phyloP scores from a whole-genome alignment of 2,797 vertebrate genomes.

The Sebastes itinus region DNA sequence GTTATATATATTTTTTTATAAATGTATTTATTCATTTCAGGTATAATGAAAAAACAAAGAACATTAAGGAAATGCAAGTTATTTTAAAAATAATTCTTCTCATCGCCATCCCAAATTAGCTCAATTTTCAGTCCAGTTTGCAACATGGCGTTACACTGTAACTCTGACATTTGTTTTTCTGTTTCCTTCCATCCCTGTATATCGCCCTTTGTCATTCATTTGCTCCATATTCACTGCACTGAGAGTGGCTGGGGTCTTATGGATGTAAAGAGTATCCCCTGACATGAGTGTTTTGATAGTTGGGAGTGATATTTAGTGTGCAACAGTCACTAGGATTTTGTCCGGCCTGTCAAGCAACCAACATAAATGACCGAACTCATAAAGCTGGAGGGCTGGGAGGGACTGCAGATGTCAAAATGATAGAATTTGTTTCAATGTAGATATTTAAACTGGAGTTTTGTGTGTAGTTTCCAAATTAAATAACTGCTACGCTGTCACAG shows the following conservation, averaged over 20 bases:
- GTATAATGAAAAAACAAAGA: neutral
- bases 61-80: neutral
- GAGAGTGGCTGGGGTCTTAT: slow-evolving; percentile 5
- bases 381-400: slow-evolving; percentile 19
- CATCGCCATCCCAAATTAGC: neutral
- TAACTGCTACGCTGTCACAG: neutral
- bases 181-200: neutral
- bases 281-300: slow-evolving; percentile 52
- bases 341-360: slow-evolving; percentile 53
- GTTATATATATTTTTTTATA: neutral
- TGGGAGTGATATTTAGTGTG: slow-evolving; percentile 48
- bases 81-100: neutral
- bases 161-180: neutral
- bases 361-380: slow-evolving; percentile 9
- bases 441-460: neutral
- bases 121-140: neutral
- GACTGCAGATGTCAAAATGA: slow-evolving; percentile 21
- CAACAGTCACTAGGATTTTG: slow-evolving; percentile 46
- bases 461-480: neutral
- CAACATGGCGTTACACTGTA: neutral
- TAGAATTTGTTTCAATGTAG: neutral
- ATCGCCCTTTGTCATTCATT: neutral
- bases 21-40: neutral
- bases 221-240: slow-evolving; percentile 1
- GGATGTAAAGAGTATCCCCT: slow-evolving; percentile 20